phyloP scores from a whole-genome alignment of 2,797 vertebrate species.

The Aplochiton taeniatus region DNA sequence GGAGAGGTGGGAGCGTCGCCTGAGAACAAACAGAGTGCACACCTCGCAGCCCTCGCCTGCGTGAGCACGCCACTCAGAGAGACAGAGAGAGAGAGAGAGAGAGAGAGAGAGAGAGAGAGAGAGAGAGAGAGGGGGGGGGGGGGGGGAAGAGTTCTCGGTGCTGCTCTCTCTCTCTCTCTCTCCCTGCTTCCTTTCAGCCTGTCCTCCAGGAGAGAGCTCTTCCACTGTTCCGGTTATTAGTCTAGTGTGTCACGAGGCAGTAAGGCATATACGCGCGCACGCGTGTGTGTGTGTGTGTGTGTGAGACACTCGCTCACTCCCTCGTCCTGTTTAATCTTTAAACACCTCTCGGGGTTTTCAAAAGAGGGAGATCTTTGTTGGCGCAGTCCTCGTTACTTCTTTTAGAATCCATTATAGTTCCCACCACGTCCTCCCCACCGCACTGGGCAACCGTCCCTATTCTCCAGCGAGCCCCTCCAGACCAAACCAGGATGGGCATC shows the following conservation, averaged over 20 bases:
- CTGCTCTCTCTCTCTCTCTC: not conserved
- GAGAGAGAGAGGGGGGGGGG: no score
- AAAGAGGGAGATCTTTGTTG: conserved; percentile 48
- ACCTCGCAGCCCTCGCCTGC: no score
- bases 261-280: conserved; percentile 20
- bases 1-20: no score
- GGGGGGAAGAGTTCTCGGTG: no score
- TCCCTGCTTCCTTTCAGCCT: conserved; percentile 37
- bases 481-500: conserved; percentile 10
- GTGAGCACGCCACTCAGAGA: no score
- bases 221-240: conserved; percentile 42
- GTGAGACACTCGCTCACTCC: conserved; percentile 31
- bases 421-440: conserved; percentile 24
- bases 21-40: no score
- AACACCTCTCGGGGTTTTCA: conserved; percentile 46
- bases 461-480: conserved; percentile 3
- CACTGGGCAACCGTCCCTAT: conserved; percentile 5
- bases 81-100: no score
- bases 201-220: conserved; percentile 30
- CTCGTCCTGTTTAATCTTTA: conserved; percentile 65
- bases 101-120: no score
- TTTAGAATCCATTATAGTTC: conserved; percentile 67
- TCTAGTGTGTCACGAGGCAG: conserved; percentile 35
- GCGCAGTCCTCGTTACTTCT: conserved; percentile 48
- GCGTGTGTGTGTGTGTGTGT: no score